Evolutionary conservation across 2,888 invertebrate genomes (phyloP), one percentile per base, ranked within the genome.

Genomic region (Rhagophthalmus giganteus): DNA sequence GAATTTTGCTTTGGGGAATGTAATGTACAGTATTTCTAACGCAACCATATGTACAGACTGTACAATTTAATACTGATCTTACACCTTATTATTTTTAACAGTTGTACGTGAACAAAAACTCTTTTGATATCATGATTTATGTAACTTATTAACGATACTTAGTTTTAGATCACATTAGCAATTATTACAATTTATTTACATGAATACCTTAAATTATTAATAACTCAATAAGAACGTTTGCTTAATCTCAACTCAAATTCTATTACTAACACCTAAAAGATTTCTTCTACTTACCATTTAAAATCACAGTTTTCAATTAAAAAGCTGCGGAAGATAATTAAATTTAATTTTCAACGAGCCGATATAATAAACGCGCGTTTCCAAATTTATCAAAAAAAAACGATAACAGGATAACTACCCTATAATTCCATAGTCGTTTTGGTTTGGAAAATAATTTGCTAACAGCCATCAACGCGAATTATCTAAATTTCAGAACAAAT

Each of bases 261-360:
- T 45, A 51, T 34, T n/a, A n/a, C n/a, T n/a, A n/a, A 45, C 45
- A 45, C 30, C 52, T 41, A 52, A 52, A 46, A 41, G 34, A 24
- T 39, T 11, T 16, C n/a, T n/a, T n/a, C 31, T 46, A 53, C 41
- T 37, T 49, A 54, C 28, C 10, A 49, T 53, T 45, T 44, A 33
- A 46, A 54, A 54, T 54, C 54, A 54, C 54, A 54, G 54, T 31
- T 42, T 41, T 42, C 38, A 48, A 48, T 53, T 42, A 48, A 47
- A 51, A 52, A 39, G 39, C 45, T 46, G 44, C 33, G 14, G 27
- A 49, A 51, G 38, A 30, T 45, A 15, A 10, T 39, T 11, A 5
- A 45, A 47, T 32, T 27, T 24, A 20, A 8, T 28, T 28, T 48
- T 40, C 20, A 28, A 40, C 40, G 13, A 30, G 26, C 32, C 13